phyloP scores from a whole-genome alignment of 1,140 invertebrate genomes.

The Anastrepha ludens region DNA sequence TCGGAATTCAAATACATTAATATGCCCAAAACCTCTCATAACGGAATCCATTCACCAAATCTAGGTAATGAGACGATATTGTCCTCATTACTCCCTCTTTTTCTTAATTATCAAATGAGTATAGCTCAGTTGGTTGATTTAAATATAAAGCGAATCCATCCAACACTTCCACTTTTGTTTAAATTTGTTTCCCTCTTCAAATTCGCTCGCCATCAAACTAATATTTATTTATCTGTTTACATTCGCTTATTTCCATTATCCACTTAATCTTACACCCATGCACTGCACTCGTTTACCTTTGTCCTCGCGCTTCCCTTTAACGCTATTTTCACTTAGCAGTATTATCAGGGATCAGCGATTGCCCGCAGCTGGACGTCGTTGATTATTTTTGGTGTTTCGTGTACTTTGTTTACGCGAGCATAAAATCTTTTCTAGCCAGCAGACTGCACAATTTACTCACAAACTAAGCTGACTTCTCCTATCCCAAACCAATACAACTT shows the following conservation, averaged over 20 bases:
- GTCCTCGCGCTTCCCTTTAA: not conserved
- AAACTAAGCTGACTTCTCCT: not conserved
- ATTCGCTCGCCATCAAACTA: not conserved
- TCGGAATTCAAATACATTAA: no score
- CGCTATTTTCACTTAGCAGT: slow-evolving; percentile 4
- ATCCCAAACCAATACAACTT: not conserved
- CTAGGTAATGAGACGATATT: no score
- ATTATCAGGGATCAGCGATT: slow-evolving; percentile 16
- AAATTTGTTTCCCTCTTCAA: no score
- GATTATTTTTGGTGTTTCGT: not conserved
- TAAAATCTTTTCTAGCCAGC: not conserved
- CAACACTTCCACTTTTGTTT: no score
- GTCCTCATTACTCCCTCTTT: no score
- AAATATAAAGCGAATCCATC: no score
- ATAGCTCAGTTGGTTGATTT: no score
- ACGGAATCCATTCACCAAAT: no score
- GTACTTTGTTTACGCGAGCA: slow-evolving; percentile 12
- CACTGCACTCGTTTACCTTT: not conserved
- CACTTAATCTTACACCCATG: not conserved
- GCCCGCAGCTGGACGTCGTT: slow-evolving; percentile 15
- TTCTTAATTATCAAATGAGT: no score
- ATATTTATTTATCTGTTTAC: slow-evolving; percentile 17
- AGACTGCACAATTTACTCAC: no score
- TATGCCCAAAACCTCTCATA: no score
- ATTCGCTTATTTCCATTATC: slow-evolving; percentile 32